Conservation (phyloP, 2,797 vertebrate species). For the Scyliorhinus canicula region DNA sequence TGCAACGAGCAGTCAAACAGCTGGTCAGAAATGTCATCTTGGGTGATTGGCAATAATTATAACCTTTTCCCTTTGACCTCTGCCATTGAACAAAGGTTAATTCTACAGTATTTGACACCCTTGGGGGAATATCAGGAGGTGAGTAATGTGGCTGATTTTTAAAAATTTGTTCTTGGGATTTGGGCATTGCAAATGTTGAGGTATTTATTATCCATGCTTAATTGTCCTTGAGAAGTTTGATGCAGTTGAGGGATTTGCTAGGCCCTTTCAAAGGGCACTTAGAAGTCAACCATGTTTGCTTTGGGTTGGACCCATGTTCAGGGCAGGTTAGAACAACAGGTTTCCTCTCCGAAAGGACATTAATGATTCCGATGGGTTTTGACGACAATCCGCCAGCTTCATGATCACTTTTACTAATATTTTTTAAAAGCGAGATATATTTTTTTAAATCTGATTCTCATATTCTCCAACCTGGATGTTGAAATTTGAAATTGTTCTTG, state of each 20-base stretch:
- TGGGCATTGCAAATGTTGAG: neutral
- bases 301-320: neutral
- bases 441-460: neutral
- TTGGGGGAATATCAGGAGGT: constrained; percentile 98
- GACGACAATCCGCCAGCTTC: neutral
- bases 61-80: constrained; percentile 88
- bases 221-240: neutral
- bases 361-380: neutral
- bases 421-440: neutral
- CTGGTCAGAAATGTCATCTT: constrained; percentile 98
- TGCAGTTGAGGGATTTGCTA: neutral
- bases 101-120: constrained; percentile 93
- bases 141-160: constrained; percentile 43
- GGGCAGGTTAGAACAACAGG: neutral
- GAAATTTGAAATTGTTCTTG: neutral
- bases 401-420: neutral
- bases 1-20: constrained; percentile 94
- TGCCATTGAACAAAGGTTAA: constrained; percentile 91
- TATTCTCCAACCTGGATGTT: neutral
- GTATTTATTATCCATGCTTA: neutral
- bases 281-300: neutral
- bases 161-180: neutral
- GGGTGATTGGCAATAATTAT: constrained; percentile 98
- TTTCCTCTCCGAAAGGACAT: neutral
- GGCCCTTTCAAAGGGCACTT: no score